Base-by-base conservation (phyloP, 2,888 invertebrate species). In the Ischnura elegans region DNA sequence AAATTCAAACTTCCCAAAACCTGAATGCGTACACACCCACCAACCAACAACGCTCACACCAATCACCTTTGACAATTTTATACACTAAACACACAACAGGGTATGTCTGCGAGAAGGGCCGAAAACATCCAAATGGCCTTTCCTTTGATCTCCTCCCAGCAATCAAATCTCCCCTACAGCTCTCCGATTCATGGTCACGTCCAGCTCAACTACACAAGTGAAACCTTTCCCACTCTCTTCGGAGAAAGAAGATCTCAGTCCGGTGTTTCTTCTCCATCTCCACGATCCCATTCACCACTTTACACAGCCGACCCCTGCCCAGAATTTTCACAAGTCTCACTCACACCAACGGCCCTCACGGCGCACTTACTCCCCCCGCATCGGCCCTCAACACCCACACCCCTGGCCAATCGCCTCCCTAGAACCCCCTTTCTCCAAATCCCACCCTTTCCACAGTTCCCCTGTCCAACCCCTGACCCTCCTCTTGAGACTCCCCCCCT, bases 391-490 rank as follows among this genome's bases (percentile, higher is more conserved):
- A 47, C 25, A 13, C 45, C 13, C n/a, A 8, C 29, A 46, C 51
- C 4, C 51, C 51, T 51, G 13, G 51, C 51, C 51, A 51, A 51
- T 87, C 87, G 51, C 29, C n/a, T 51, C 43, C 25, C 87, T 8
- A 21, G n/a, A 36, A 29, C 10, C 46, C 10, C 76, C 13, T 76
- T n/a, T 13, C 43, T 86, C 85, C n/a, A n/a, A n/a, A n/a, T n/a
- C n/a, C 86, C 87, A 8, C 19, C 21, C 87, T 13, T 29, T 61
- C 61, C 76, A 13, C 76, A 29, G 19, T 19, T 42, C 61, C 8
- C 90, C 51, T 90, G 29, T n/a, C 29, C 55, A 45, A 21, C 87
- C 55, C 87, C 55, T 16, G 25, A 36, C 87, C 42, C 86, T 43
- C 43, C 43, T 16, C 36, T 25, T 25, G 55, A 21, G 19, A 46